These are phyloP conservation scores for Falco punctatus DNA, from an alignment of 2,113 vertebrate species.

Conservation along the genomic window DNA sequence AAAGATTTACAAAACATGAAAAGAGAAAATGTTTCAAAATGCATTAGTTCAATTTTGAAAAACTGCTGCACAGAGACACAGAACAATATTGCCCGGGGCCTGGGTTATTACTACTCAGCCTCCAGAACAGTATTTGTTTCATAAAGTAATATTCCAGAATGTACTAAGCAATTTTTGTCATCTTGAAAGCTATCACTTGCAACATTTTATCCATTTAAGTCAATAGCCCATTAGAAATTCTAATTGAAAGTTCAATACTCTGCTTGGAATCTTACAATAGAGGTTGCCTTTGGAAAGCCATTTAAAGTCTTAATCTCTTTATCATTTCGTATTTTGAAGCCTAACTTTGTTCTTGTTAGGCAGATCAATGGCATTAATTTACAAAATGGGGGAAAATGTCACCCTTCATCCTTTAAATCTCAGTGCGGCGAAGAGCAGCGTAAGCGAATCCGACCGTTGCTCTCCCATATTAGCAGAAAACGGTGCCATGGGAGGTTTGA, in stretches of 20 bases:
- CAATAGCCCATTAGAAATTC: slow-evolving; percentile 97
- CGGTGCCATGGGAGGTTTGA: slow-evolving; percentile 91
- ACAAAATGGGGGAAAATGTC: slow-evolving; percentile 96
- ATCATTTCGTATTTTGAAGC: slow-evolving; percentile 97
- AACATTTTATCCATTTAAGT: slow-evolving; percentile 95
- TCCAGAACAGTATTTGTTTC: slow-evolving; percentile 62
- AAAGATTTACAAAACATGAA: slow-evolving; percentile 66
- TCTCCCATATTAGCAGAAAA: slow-evolving; percentile 85
- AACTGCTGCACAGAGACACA: slow-evolving; percentile 38
- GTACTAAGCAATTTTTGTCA: slow-evolving; percentile 82
- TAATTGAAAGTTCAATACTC: slow-evolving; percentile 96
- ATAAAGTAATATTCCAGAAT: slow-evolving; percentile 79
- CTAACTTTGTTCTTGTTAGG: slow-evolving; percentile 96
- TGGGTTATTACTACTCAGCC: slow-evolving; percentile 60
- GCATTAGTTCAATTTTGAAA: slow-evolving; percentile 64
- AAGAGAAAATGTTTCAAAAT: slow-evolving; percentile 65
- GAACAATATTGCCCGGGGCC: slow-evolving; percentile 57
- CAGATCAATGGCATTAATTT: slow-evolving; percentile 98
- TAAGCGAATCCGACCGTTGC: slow-evolving; percentile 82
- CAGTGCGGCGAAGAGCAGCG: slow-evolving; percentile 77
- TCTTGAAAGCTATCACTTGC: slow-evolving; percentile 85
- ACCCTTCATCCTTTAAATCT: slow-evolving; percentile 95
- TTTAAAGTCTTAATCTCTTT: slow-evolving; percentile 97
- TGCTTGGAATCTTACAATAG: slow-evolving; percentile 85
- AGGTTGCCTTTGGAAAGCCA: slow-evolving; percentile 93